These are phyloP conservation scores for Hippocampus comes DNA, from an alignment of 2,113 vertebrate species.

Conservation along the genomic window DNA sequence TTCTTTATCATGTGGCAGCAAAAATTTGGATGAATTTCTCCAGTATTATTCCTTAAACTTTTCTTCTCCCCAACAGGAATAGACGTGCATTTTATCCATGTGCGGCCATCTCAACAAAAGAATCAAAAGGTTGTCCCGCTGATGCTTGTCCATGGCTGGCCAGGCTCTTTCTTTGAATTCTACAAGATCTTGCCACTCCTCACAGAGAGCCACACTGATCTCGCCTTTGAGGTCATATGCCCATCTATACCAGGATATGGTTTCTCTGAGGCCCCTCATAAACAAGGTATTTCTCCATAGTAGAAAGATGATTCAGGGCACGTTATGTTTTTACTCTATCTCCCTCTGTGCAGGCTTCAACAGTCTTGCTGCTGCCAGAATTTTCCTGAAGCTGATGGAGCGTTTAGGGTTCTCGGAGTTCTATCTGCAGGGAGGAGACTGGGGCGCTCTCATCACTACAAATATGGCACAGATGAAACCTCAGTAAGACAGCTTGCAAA, in stretches of 20 bases:
- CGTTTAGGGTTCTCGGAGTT: conserved; percentile 81
- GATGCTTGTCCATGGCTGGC: conserved; percentile 87
- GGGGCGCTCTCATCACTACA: conserved; percentile 77
- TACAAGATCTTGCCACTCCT: conserved; percentile 84
- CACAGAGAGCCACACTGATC: conserved; percentile 61
- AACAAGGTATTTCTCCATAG: conserved; percentile 59
- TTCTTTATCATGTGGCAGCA: neutral
- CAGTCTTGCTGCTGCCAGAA: conserved; percentile 69
- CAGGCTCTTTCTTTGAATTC: conserved; percentile 88
- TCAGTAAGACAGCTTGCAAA: conserved; percentile 67
- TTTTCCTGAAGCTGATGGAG: conserved; percentile 87
- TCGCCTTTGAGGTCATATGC: conserved; percentile 84
- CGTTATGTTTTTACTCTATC: neutral
- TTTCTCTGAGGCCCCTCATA: conserved; percentile 82
- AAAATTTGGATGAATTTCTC: neutral
- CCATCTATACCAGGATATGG: conserved; percentile 88
- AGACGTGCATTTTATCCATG: conserved; percentile 83
- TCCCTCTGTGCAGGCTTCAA: conserved; percentile 70
- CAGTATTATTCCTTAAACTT: neutral
- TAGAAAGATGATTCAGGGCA: neutral
- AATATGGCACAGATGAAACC: conserved; percentile 87
- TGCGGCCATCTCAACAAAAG: conserved; percentile 65
- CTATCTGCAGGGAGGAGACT: conserved; percentile 88
- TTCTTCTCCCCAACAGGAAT: conserved; percentile 66
- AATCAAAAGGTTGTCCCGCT: conserved; percentile 73